Conservation (phyloP, 37 sponge, comb jelly and placozoan species). For the Amphimedon queenslandica region DNA sequence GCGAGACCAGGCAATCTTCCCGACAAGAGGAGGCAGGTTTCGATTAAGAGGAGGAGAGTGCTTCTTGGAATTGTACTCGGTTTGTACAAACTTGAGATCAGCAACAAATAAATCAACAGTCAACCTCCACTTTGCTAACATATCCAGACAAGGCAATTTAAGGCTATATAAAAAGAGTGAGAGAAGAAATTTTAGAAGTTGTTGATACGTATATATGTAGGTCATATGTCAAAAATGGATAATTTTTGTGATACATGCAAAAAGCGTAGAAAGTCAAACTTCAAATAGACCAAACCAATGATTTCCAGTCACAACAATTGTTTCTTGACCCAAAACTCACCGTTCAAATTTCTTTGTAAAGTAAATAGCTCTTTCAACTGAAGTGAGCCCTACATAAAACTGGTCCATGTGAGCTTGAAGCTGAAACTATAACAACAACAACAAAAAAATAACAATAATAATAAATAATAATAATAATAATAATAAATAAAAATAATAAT, state of each 20-base stretch:
- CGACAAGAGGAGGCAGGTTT: slow-evolving; percentile 93
- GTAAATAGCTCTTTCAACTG: slow-evolving; percentile 49
- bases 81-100: slow-evolving; percentile 81
- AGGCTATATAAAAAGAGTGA: slow-evolving; percentile 38
- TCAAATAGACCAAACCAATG: too few species aligned
- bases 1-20: slow-evolving; percentile 90
- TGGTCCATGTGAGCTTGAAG: slow-evolving; percentile 48
- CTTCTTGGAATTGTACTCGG: slow-evolving; percentile 75
- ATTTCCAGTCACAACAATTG: not conserved
- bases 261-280: too few species aligned
- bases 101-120: slow-evolving; percentile 53
- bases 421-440: slow-evolving; percentile 17
- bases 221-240: not conserved
- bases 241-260: not conserved
- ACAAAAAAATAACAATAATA: not conserved
- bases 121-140: slow-evolving; percentile 50
- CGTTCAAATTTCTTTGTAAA: slow-evolving; percentile 57
- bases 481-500: not conserved
- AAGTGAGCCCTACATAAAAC: slow-evolving; percentile 42
- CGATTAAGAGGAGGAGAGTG: slow-evolving; percentile 84
- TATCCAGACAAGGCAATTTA: slow-evolving; percentile 62
- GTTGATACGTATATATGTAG: not conserved
- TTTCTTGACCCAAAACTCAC: not conserved
- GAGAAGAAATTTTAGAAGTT: not conserved
- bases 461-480: too few species aligned